These are phyloP conservation scores for Drosophila parabipectinata DNA, from an alignment of 1,140 invertebrate genomes.

Conservation along the genomic window DNA sequence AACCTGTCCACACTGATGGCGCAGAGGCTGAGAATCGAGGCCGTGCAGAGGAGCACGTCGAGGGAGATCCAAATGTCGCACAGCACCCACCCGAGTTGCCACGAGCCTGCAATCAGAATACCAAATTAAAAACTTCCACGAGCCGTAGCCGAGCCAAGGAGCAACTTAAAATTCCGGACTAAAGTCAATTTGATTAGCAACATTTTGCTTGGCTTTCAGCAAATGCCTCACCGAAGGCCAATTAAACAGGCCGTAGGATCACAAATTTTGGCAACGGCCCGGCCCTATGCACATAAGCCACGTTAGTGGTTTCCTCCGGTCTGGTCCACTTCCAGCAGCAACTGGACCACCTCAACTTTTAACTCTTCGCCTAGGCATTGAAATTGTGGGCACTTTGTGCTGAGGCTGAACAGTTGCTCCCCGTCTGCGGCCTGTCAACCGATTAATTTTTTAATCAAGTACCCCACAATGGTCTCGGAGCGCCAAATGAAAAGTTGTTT, in stretches of 20 bases:
- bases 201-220: conserved; percentile 29
- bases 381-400: conserved; percentile 39
- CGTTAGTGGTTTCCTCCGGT: conserved; percentile 39
- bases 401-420: conserved; percentile 3
- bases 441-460: conserved; percentile 62
- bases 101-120: conserved; percentile 86
- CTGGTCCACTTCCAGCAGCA: background rate
- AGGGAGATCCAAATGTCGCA: conserved; percentile 96
- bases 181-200: conserved; percentile 62
- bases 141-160: conserved; percentile 9
- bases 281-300: conserved; percentile 37
- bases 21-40: conserved; percentile 91
- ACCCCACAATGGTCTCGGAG: conserved; percentile 30
- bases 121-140: conserved; percentile 50
- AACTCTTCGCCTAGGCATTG: conserved; percentile 14
- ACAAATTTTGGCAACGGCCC: conserved; percentile 25
- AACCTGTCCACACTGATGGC: conserved; percentile 91
- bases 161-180: conserved; percentile 51
- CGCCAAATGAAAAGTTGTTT: conserved; percentile 42
- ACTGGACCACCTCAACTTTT: conserved; percentile 13
- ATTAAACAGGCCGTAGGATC: conserved; percentile 29
- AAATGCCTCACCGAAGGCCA: conserved; percentile 50
- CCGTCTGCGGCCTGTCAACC: conserved; percentile 37
- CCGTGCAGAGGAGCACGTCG: conserved; percentile 96
- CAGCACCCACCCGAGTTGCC: conserved; percentile 90